These are phyloP conservation scores for Lucilia sericata DNA, from an alignment of 1,140 invertebrate species.

Conservation along the genomic window DNA sequence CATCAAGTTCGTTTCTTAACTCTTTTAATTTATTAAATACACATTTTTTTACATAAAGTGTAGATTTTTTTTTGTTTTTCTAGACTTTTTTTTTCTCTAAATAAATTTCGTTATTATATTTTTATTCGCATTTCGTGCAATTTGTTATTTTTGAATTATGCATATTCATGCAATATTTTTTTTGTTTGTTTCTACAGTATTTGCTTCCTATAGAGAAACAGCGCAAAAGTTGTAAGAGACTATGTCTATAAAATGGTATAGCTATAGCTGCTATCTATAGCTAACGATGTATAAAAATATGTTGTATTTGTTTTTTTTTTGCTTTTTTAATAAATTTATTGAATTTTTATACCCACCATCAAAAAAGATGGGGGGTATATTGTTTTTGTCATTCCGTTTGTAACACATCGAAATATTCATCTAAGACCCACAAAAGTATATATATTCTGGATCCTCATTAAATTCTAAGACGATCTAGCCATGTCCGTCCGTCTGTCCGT, in stretches of 20 bases:
- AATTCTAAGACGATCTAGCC: too few species aligned
- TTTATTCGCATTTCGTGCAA: conserved; percentile 10
- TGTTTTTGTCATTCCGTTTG: too few species aligned
- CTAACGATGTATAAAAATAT: not conserved
- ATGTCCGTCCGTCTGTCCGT: too few species aligned
- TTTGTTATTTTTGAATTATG: conserved; percentile 7
- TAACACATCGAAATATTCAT: too few species aligned
- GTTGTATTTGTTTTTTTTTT: not conserved
- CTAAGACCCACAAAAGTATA: too few species aligned
- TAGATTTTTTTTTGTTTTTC: not conserved
- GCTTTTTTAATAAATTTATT: not conserved
- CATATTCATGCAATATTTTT: conserved; percentile 4
- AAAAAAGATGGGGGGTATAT: too few species aligned
- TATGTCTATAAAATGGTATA: not conserved
- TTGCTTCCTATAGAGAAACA: not conserved
- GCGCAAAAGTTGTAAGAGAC: not conserved
- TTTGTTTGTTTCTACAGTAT: not conserved
- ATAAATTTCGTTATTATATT: conserved; percentile 1
- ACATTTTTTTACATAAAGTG: not conserved
- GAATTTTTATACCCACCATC: too few species aligned
- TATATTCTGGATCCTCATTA: too few species aligned
- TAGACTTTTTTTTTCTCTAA: not conserved
- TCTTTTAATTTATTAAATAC: not conserved
- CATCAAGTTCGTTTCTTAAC: conserved; percentile 10
- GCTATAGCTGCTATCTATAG: not conserved